Conservation (phyloP, 92 coral and sea anemone genomes). For the Pocillopora meandrina region DNA sequence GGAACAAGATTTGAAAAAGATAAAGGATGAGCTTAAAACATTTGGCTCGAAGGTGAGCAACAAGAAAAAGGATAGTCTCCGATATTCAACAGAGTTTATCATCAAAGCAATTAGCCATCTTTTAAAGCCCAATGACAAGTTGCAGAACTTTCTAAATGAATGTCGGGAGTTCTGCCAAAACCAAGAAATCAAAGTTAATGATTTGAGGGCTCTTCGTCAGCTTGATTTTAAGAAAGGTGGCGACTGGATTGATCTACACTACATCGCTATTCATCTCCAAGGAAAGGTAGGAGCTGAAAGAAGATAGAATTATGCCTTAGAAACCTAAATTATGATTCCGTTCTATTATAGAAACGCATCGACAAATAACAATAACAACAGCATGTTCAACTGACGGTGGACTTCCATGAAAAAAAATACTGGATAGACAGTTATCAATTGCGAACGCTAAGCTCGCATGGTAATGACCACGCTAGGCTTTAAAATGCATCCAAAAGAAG, state of each 20-base stretch:
- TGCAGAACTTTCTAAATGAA: neutral
- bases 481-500: too few species aligned
- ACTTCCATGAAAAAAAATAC: too few species aligned
- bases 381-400: too few species aligned
- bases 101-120: neutral
- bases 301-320: too few species aligned
- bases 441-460: too few species aligned
- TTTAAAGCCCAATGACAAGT: neutral
- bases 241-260: constrained; percentile 17
- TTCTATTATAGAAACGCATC: too few species aligned
- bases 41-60: neutral
- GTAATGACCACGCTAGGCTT: too few species aligned
- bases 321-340: too few species aligned
- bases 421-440: too few species aligned
- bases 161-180: neutral
- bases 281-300: constrained; percentile 1
- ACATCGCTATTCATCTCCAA: constrained; percentile 4
- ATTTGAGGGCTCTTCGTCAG: neutral
- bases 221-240: neutral
- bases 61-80: constrained; percentile 7
- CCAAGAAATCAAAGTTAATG: neutral
- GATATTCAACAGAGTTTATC: constrained; percentile 27
- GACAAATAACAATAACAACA: too few species aligned
- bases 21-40: neutral
- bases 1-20: constrained; percentile 16